Base-by-base conservation (phyloP, 2,888 invertebrate species). In the Epistrophe grossulariae region DNA sequence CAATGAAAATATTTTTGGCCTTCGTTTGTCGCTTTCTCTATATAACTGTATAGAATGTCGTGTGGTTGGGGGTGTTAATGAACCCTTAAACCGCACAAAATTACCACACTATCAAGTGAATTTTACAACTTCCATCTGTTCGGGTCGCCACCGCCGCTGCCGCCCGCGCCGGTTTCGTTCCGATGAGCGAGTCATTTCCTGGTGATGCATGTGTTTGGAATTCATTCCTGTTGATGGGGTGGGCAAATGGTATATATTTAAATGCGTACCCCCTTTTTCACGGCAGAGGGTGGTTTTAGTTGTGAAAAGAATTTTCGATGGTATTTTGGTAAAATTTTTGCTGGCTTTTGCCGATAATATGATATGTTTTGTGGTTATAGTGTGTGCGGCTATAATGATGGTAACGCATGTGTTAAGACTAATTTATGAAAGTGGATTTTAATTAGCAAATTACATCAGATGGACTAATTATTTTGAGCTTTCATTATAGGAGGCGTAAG, bases 51-150 rank as follows among this genome's bases (percentile, higher is more conserved):
- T 38, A 13, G 57, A n/a, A 59, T 62, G 62, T 50, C 45, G 31
- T 38, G 76, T 38, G 76, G 48, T 31, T 59, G 72, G 79, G 85
- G 87, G 83, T 87, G 87, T 87, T 87, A 87, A 87, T 87, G 87
- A 87, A 87, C 87, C 87, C 83, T 87, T 87, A 87, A 87, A 87
- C 87, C 87, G 66, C 87, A 87, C 74, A 72, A 83, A 87, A 87
- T 87, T 87, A 87, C 83, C 83, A 83, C 87, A 87, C 87, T 87
- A 87, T 87, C 87, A 83, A 87, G 87, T 83, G 87, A 87, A 83
- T 87, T 83, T 87, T 79, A 83, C 83, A 87, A 79, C 87, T 83
- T 79, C 38, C 50, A 64, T 68, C 59, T 60, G 80, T 38, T 71
- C 55, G 35, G 70, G 48, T 50, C 24, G 9, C 9, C 38, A 4